phyloP scores from a whole-genome alignment of 2,888 invertebrate species.

The Lucinisca nassula region DNA sequence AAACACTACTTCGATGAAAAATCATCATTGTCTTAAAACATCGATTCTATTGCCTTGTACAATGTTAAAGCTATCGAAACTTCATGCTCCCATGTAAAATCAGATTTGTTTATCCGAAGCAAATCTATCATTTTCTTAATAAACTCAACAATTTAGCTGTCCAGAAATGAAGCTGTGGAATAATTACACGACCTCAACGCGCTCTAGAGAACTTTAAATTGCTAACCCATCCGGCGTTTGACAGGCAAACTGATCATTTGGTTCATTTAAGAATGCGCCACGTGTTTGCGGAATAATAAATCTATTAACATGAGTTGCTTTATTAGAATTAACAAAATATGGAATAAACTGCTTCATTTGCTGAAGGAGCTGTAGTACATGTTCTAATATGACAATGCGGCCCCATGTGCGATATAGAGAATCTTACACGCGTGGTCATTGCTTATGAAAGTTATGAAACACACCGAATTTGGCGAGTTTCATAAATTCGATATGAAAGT shows the following conservation, averaged over 20 bases:
- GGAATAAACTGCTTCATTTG: too few relatives aligned
- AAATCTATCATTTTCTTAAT: not conserved
- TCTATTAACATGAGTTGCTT: not conserved
- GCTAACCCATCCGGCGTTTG: not conserved
- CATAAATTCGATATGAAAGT: too few relatives aligned
- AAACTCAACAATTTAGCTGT: not conserved
- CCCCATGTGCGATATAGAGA: too few relatives aligned
- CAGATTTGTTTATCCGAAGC: not conserved
- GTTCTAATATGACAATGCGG: too few relatives aligned
- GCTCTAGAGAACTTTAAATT: not conserved
- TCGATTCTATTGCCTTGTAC: too few relatives aligned
- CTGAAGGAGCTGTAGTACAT: too few relatives aligned
- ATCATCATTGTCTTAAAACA: too few relatives aligned
- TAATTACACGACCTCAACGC: not conserved
- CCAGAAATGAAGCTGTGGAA: not conserved
- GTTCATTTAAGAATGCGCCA: not conserved
- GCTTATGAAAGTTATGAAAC: too few relatives aligned
- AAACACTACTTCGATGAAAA: too few relatives aligned
- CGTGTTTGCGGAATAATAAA: slow-evolving; percentile 1
- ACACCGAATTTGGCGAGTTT: too few relatives aligned
- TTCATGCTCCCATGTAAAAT: not conserved
- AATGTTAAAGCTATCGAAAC: not conserved
- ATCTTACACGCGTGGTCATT: too few relatives aligned
- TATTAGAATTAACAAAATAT: not conserved
- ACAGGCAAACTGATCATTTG: slow-evolving; percentile 1